phyloP scores from a whole-genome alignment of 2,888 invertebrate genomes.

The Rhyacophila evoluta region DNA sequence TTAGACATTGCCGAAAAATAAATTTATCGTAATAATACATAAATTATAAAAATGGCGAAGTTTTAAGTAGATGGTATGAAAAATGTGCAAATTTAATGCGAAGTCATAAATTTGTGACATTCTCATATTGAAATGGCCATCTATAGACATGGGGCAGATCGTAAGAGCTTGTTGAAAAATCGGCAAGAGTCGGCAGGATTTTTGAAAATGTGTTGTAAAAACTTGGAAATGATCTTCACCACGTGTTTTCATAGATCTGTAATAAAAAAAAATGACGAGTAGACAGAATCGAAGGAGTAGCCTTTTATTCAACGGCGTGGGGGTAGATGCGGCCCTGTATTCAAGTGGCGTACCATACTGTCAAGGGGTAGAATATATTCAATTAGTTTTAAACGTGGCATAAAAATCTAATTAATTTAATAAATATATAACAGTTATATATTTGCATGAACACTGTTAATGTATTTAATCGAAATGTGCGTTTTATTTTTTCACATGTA shows the following conservation, averaged over 20 bases:
- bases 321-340: conserved; percentile 11
- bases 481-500: too few species aligned
- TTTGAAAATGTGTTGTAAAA: conserved; percentile 22
- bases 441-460: too few species aligned
- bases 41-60: too few species aligned
- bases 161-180: neutral
- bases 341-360: neutral
- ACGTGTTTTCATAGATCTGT: neutral
- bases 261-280: conserved; percentile 11
- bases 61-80: too few species aligned
- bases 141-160: neutral
- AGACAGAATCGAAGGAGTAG: neutral
- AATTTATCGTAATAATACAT: too few species aligned
- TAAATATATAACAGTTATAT: too few species aligned
- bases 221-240: neutral
- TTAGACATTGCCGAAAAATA: too few species aligned
- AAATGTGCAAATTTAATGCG: neutral
- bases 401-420: too few species aligned
- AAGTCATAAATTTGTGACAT: neutral
- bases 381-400: too few species aligned
- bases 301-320: conserved; percentile 4
- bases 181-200: neutral
- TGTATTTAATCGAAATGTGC: too few species aligned
- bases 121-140: neutral
- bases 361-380: neutral